Conservation (phyloP, 2,888 invertebrate genomes). For the Drosophila fungiperda region DNA sequence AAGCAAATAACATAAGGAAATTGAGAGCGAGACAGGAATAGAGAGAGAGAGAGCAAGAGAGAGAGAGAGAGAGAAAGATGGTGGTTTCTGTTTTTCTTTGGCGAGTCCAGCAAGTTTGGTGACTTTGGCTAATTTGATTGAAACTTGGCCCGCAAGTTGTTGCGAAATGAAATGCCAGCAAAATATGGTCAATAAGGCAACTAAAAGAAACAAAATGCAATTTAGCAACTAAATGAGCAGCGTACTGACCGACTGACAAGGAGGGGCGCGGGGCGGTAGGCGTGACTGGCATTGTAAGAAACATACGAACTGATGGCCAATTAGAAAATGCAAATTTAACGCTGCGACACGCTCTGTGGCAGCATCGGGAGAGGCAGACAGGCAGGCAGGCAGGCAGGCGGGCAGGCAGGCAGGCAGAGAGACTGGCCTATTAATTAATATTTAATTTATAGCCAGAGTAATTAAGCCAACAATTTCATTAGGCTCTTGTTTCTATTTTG, state of each 20-base stretch:
- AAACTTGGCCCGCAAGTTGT: neutral
- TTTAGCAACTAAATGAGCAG: conserved; percentile 34
- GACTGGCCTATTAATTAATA: conserved; percentile 73
- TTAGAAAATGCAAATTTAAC: conserved; percentile 71
- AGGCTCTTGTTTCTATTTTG: conserved; percentile 13
- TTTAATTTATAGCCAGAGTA: conserved; percentile 70
- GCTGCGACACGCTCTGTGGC: conserved; percentile 9
- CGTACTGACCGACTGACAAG: neutral
- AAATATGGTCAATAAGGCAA: conserved; percentile 42
- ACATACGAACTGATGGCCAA: conserved; percentile 68
- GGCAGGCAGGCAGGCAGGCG: neutral
- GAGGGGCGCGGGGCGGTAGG: neutral
- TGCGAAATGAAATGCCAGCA: conserved; percentile 26
- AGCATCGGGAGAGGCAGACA: neutral
- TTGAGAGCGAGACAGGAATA: neutral
- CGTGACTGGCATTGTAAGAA: conserved; percentile 47
- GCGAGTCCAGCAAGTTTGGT: conserved; percentile 3
- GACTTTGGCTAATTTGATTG: conserved; percentile 18
- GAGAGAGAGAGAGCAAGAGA: neutral
- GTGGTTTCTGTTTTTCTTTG: conserved; percentile 1
- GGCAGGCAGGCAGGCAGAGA: neutral
- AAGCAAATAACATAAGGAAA: neutral
- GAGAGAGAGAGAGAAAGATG: neutral
- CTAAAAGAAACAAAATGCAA: conserved; percentile 59
- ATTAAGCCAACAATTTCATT: conserved; percentile 55